Evolutionary conservation across 64 coral and sea anemone genomes (phyloP).

Genomic region (Pocillopora damicornis): DNA sequence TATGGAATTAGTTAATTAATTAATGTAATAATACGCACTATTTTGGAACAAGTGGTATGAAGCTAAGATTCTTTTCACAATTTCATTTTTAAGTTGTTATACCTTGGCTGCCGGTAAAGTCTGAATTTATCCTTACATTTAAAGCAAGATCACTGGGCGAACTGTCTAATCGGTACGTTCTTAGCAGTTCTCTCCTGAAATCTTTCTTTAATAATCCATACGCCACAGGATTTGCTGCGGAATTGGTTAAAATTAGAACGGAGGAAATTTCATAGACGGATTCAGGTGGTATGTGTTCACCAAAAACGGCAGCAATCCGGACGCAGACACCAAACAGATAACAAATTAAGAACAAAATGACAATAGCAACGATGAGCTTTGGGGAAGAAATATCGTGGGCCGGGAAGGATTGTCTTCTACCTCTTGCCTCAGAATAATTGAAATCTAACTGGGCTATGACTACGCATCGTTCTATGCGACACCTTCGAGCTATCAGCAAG

Average conservation of each 20-base stretch:
- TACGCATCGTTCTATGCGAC: not conserved
- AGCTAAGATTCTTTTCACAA: no score
- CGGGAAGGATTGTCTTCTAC: not conserved
- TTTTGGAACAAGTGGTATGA: no score
- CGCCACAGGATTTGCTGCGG: not conserved
- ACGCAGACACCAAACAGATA: not conserved
- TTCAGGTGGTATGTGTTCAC: not conserved
- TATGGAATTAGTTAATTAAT: no score
- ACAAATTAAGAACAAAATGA: not conserved
- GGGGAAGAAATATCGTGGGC: not conserved
- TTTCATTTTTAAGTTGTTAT: no score
- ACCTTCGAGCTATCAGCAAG: conserved; percentile 1
- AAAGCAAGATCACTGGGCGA: not conserved
- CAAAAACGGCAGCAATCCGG: not conserved
- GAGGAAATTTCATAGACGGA: not conserved
- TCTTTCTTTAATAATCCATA: not conserved
- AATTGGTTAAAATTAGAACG: not conserved
- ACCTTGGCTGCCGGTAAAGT: no score
- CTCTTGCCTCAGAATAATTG: not conserved
- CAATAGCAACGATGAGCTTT: not conserved
- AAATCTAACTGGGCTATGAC: not conserved
- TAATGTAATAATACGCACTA: no score
- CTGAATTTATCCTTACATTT: not conserved
- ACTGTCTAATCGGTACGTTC: not conserved
- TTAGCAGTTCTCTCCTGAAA: not conserved